Percentiles rank a stretch among this genome's conserved stretches.
Conservation (phyloP, 2,888 invertebrate genomes). For the Melanostoma mellinum region DNA sequence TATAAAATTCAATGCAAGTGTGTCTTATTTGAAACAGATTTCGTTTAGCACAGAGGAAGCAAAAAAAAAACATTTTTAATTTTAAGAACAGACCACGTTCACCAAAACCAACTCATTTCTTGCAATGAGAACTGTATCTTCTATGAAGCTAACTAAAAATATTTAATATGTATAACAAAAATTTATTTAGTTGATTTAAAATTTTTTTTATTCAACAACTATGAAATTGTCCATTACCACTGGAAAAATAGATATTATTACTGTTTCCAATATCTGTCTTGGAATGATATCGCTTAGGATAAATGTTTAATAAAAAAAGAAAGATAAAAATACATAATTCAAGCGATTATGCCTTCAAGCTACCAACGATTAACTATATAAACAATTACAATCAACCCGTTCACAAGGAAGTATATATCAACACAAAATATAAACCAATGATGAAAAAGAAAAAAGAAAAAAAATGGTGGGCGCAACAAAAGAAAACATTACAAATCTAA, state of each 20-base stretch:
- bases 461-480: not conserved
- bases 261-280: conserved; percentile 56
- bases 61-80: not conserved
- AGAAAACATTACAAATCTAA: not conserved
- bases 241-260: conserved; percentile 44
- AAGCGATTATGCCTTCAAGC: conserved; percentile 9
- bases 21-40: conserved; percentile 39
- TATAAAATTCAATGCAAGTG: conserved; percentile 49
- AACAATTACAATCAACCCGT: not conserved
- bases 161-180: conserved; percentile 2
- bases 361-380: conserved; percentile 6
- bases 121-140: no score
- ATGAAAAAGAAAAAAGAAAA: not conserved
- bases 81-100: not conserved
- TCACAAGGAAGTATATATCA: not conserved
- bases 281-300: conserved; percentile 64
- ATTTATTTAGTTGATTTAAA: not conserved
- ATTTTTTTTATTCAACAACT: conserved; percentile 29
- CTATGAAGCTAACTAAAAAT: no score
- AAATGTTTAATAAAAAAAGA: conserved; percentile 37
- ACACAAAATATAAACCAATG: conserved; percentile 1
- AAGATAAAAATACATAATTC: conserved; percentile 26
- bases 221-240: conserved; percentile 55
- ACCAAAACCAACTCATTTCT: no score
- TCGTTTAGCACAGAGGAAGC: conserved; percentile 14